Percentiles rank a stretch among this genome's conserved stretches.
phyloP scores from a whole-genome alignment of 2,797 vertebrate species.

The Ciconia nigra region DNA sequence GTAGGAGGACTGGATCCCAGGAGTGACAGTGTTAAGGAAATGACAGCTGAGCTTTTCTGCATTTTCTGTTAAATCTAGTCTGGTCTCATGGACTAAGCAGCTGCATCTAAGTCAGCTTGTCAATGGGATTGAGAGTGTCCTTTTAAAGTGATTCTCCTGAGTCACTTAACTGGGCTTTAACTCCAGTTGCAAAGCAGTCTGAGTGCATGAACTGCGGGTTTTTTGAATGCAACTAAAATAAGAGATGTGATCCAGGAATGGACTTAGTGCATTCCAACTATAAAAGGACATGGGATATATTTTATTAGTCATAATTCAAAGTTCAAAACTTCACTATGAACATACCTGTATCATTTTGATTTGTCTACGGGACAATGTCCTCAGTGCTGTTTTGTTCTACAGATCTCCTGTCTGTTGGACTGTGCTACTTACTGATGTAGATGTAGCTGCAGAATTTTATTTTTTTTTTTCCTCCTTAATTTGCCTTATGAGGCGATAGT shows the following conservation, averaged over 20 bases:
- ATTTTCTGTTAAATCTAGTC: neutral
- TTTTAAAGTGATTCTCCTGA: neutral
- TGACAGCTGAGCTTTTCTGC: neutral
- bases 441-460: neutral
- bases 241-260: neutral
- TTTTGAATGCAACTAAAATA: neutral
- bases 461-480: neutral
- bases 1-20: neutral
- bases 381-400: neutral
- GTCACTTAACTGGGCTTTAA: neutral
- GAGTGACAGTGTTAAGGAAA: neutral
- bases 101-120: neutral
- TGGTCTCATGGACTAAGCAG: neutral
- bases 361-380: neutral
- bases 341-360: accelerated
- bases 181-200: neutral
- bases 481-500: neutral
- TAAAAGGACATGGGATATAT: neutral
- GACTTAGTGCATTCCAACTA: neutral
- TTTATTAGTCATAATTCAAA: neutral
- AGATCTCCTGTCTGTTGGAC: neutral
- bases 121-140: neutral
- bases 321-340: neutral
- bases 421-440: neutral
- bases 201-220: accelerated